Evolutionary conservation across 2,113 vertebrate species (phyloP).

Genomic region (Phocoena sinus): DNA sequence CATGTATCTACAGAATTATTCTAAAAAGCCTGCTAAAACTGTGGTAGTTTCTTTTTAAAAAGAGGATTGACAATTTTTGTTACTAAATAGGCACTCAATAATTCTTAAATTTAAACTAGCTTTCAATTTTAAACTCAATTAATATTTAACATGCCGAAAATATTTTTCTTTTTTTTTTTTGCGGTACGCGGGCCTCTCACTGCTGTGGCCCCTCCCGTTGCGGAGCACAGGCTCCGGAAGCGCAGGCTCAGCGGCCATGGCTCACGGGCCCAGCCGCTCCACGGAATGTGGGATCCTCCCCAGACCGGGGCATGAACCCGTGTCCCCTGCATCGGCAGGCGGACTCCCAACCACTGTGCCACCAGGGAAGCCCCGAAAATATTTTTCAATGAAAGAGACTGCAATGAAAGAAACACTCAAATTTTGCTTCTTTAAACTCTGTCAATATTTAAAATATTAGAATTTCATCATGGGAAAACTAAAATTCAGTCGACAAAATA

Average conservation of each 20-base stretch:
- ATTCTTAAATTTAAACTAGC: background rate
- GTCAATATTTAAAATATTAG: background rate
- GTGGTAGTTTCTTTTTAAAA: background rate
- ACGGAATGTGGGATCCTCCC: too few species aligned
- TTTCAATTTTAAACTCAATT: background rate
- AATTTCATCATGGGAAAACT: background rate
- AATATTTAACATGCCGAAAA: background rate
- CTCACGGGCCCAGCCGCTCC: too few species aligned
- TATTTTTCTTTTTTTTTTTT: background rate
- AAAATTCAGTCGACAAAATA: background rate
- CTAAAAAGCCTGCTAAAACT: background rate
- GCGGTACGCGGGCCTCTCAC: too few species aligned
- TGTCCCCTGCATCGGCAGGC: too few species aligned
- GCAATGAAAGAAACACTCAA: background rate
- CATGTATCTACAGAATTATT: background rate
- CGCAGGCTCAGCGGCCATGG: too few species aligned
- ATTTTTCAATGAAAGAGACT: background rate
- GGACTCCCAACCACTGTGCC: too few species aligned
- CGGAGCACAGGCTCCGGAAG: too few species aligned
- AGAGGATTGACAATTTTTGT: background rate
- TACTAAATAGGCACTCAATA: background rate
- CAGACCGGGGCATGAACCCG: too few species aligned
- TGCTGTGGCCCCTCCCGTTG: too few species aligned
- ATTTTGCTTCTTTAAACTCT: background rate
- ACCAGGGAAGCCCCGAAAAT: background rate